Base-by-base conservation (phyloP, 1,140 invertebrate species). In the Callitettix versicolor region DNA sequence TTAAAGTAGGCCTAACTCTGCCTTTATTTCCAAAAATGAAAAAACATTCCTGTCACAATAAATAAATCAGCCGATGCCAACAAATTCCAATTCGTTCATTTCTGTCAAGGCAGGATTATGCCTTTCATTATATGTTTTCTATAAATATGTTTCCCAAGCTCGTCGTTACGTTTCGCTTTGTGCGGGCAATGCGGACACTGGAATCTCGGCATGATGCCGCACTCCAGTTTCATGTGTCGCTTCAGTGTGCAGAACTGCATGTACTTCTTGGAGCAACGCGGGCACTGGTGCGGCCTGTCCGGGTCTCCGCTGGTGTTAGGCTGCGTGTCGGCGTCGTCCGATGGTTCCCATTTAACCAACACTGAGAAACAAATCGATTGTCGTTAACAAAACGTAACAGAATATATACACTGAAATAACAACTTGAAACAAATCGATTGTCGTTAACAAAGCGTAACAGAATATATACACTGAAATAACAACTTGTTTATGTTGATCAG, bases 131-230 rank as follows among this genome's bases (percentile, higher is more conserved):
- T 52, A 43, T 62, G 60, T 21, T 48, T 47, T 1, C 53, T 47
- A 12, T 33, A 15, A 43, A 69, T 58, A 57, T 77, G 74, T 9
- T 68, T 64, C 36, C 68, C 66, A 6, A 77, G 64, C 56, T 75
- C 68, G 46, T 70, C 71, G 51, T 71, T 72, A 56, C 73, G 68
- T 62, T 73, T 74, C 44, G 69, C 71, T 33, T 67, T 67, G 44
- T 49, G 53, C 6, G 18, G 14, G 42, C 57, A 58, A 1, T 43
- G 11, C 3, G 4, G 24, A 14, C 57, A 58, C 24, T 38, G 38
- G 42, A 46, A 56, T 21, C 38, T 9, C 5, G 53, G 57, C 0
- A 38, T 36, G 6, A 42, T 56, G 14, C 55, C 41, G 26, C 55
- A 52, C 12, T 57, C 55, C 5, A 53, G 14, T 1, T 51, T 24